A percentile compares a stretch with the other conserved stretches of the same genome.
Conservation (phyloP, 2,888 invertebrate genomes). For the Scaptomyza flava region DNA sequence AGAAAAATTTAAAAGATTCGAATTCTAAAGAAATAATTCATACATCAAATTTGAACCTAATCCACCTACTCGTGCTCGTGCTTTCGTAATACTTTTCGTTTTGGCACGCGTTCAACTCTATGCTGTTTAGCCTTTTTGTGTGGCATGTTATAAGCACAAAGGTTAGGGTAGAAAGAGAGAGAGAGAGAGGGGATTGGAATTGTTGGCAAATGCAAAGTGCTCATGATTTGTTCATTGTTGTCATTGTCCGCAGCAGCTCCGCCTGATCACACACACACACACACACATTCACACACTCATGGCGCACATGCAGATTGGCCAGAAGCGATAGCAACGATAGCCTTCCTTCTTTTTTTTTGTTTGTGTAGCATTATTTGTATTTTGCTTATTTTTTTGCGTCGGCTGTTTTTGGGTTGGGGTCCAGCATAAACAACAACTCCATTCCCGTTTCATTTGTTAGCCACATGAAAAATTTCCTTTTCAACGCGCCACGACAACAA, state of each 20-base stretch:
- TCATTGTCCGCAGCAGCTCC: constrained; percentile 62
- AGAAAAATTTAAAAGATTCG: too few species aligned
- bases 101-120: constrained; percentile 45
- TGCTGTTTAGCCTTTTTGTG: constrained; percentile 59
- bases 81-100: neutral
- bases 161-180: constrained; percentile 1
- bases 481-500: constrained; percentile 60
- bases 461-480: constrained; percentile 77
- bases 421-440: constrained; percentile 47
- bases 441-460: constrained; percentile 47
- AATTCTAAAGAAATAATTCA: too few species aligned
- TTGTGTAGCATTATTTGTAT: constrained; percentile 29
- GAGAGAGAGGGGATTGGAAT: constrained; percentile 1
- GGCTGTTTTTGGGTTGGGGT: constrained; percentile 48
- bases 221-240: constrained; percentile 80
- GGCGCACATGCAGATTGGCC: constrained; percentile 76
- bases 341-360: constrained; percentile 61
- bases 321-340: constrained; percentile 79
- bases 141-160: constrained; percentile 28
- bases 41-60: neutral
- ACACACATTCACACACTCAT: constrained; percentile 42
- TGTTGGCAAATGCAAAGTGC: constrained; percentile 66
- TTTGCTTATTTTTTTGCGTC: constrained; percentile 54
- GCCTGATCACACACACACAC: constrained; percentile 47
- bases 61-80: constrained; percentile 24